A percentile compares a stretch with the other conserved stretches of the same genome.
Evolutionary conservation across 2,113 vertebrate genomes (phyloP).

Genomic region (Carettochelys insculpta): DNA sequence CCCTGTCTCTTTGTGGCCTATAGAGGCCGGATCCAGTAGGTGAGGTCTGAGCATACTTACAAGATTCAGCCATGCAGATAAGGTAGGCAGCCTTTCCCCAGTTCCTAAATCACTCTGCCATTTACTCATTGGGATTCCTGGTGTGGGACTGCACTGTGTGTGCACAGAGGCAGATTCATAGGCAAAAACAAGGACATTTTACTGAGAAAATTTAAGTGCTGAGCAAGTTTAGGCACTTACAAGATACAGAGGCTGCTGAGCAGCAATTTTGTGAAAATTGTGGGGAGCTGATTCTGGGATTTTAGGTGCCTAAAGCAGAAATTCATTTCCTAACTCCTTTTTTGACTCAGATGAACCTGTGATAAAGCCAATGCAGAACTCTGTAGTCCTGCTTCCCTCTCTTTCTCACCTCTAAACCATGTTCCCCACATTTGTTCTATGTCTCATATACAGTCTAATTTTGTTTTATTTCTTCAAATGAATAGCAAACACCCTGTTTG

Average conservation of each 20-base stretch:
- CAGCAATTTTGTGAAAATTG: not conserved
- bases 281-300: not conserved
- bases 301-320: not conserved
- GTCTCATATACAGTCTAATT: rapidly evolving
- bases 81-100: not conserved
- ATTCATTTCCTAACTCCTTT: not conserved
- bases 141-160: not conserved
- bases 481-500: not conserved
- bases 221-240: not conserved
- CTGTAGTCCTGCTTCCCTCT: not conserved
- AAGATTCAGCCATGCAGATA: not conserved
- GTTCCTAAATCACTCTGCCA: not conserved
- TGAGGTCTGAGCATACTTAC: not conserved
- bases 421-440: not conserved
- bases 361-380: not conserved
- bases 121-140: not conserved
- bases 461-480: not conserved
- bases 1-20: not conserved
- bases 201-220: not conserved
- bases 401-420: not conserved
- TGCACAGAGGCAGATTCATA: not conserved
- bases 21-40: not conserved
- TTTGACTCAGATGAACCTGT: not conserved
- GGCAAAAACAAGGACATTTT: not conserved
- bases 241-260: not conserved